Evolutionary conservation across 92 coral and sea anemone species (phyloP), one percentile per base, ranked within the genome.

Genomic region (Desmophyllum pertusum): DNA sequence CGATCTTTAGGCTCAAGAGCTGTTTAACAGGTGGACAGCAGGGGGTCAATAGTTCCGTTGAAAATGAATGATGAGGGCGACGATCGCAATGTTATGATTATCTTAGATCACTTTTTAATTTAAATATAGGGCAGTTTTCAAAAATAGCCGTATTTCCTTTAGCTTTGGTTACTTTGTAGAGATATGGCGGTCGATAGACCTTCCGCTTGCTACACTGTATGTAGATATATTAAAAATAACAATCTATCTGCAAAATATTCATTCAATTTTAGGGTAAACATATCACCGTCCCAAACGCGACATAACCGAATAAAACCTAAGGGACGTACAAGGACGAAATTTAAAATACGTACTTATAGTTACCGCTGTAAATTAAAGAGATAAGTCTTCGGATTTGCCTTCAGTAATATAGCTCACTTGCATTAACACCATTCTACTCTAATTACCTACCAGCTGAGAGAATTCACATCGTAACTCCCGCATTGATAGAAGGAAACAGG

Each of bases 361-460:
- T 57, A 57, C 64, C 15, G 64, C 64, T 57, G 33, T 25, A 33
- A n/a, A n/a, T n/a, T n/a, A n/a, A n/a, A 57, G 11, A 57, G 31
- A 57, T n/a, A 19, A 19, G 25, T 57, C 25, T 25, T 57, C 7
- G 14, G n/a, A 57, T 5, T 57, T n/a, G 13, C 10, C 0, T 57
- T 57, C 10, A n/a, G 11, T n/a, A 2, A 0, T 57, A 13, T 57
- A 57, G 33, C 64, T 25, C 15, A 25, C 6, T n/a, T 57, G 31
- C 33, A 25, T 21, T 57, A 33, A 18, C 39, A 15, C 43, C 45
- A 2, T 19, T 6, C 17, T 42, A 36, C 11, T 66, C 72, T 5
- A 31, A 66, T 66, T 66, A 33, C 72, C 43, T 66, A 66, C 72
- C 72, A 66, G 45, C 41, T 23, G 72, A 66, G 25, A 66, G 8